These are phyloP conservation scores for Chaetops frenatus DNA, from an alignment of 2,113 vertebrate species.

Conservation along the genomic window DNA sequence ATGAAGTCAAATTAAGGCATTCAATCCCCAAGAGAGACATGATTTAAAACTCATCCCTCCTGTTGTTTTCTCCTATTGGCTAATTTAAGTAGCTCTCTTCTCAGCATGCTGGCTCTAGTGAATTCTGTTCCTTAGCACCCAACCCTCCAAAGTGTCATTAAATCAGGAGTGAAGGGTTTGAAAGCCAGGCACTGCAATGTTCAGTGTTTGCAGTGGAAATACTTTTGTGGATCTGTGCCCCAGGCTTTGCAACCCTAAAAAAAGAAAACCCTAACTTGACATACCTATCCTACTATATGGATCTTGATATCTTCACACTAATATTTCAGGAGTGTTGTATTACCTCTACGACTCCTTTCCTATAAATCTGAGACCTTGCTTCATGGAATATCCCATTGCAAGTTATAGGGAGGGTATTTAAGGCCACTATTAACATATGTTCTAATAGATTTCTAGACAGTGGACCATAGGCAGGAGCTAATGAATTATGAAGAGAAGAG, in stretches of 20 bases:
- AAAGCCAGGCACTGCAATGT: neutral
- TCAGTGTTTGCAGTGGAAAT: neutral
- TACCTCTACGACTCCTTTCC: neutral
- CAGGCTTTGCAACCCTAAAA: neutral
- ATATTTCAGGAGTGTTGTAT: neutral
- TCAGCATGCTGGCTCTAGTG: slow-evolving; percentile 29
- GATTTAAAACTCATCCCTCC: slow-evolving; percentile 60
- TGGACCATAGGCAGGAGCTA: neutral
- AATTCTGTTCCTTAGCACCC: slow-evolving; percentile 53
- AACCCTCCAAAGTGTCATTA: slow-evolving; percentile 8
- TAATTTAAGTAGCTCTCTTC: slow-evolving; percentile 57
- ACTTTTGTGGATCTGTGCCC: neutral
- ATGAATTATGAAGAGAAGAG: neutral
- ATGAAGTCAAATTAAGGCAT: slow-evolving; percentile 58
- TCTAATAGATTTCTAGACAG: neutral
- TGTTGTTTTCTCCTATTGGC: slow-evolving; percentile 57
- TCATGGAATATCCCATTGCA: neutral
- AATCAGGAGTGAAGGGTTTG: slow-evolving; percentile 16
- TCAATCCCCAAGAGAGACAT: slow-evolving; percentile 12
- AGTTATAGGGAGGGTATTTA: neutral
- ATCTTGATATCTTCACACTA: neutral
- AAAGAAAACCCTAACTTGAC: neutral
- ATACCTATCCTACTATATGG: neutral
- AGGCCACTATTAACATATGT: neutral
- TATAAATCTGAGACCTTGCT: neutral